Percentiles rank a stretch among this genome's conserved stretches.
Evolutionary conservation across 1,140 invertebrate species (phyloP).

Genomic region (Drosophila erecta): DNA sequence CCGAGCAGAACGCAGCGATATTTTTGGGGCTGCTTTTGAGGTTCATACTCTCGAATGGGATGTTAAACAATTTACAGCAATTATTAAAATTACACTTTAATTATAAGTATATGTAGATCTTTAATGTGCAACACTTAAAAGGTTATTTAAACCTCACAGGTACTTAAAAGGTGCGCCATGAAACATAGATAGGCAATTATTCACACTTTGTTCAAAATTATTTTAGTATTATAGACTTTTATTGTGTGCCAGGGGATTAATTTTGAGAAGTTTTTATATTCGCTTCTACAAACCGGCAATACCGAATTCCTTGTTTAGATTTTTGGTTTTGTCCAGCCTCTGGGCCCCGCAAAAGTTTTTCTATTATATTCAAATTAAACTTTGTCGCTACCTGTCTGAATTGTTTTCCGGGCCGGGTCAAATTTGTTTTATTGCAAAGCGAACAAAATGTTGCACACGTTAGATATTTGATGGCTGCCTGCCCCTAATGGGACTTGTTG

Average conservation of each 20-base stretch:
- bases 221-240: not conserved
- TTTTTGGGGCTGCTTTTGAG: not conserved
- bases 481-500: conserved; percentile 22
- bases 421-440: conserved; percentile 43
- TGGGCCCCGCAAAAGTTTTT: conserved; percentile 62
- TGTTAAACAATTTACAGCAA: too few relatives aligned
- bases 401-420: conserved; percentile 40
- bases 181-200: too few relatives aligned
- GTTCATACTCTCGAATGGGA: not conserved
- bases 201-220: not conserved
- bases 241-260: not conserved
- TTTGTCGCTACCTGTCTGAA: conserved; percentile 45
- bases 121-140: too few relatives aligned
- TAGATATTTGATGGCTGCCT: conserved; percentile 48
- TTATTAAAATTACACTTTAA: too few relatives aligned
- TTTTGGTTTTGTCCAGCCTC: not conserved
- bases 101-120: too few relatives aligned
- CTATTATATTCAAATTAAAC: conserved; percentile 84
- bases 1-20: conserved; percentile 15
- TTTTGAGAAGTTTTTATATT: not conserved
- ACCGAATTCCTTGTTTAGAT: not conserved
- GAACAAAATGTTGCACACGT: conserved; percentile 42
- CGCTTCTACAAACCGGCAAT: not conserved
- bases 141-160: too few relatives aligned
- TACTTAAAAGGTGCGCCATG: too few relatives aligned